Conservation (phyloP, 2,113 vertebrate genomes). For the Corythoichthys haematopterus region DNA sequence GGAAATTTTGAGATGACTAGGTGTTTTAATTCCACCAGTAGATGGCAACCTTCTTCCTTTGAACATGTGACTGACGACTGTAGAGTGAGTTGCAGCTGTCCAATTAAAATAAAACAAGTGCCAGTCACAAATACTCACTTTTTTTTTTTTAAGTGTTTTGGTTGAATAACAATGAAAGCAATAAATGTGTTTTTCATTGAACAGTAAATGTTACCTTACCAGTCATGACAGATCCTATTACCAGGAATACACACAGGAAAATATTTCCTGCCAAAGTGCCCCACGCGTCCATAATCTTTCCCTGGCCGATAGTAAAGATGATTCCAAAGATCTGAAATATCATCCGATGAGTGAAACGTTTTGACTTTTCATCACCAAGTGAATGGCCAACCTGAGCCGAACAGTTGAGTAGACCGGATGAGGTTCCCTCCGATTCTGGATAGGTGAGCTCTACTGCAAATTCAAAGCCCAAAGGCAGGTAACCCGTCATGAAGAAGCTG, state of each 20-base stretch:
- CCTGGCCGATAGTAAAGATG: conserved; percentile 88
- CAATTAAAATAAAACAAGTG: no score
- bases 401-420: conserved; percentile 90
- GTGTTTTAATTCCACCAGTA: conserved; percentile 28
- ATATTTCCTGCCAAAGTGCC: conserved; percentile 81
- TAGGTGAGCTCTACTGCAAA: conserved; percentile 92
- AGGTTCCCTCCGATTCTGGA: conserved; percentile 92
- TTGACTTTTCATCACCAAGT: no score
- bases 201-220: conserved; percentile 64
- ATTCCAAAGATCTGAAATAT: conserved; percentile 86
- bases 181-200: no score
- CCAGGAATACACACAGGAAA: conserved; percentile 82
- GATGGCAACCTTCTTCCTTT: conserved; percentile 19
- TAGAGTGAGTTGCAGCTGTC: not conserved
- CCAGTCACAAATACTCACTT: no score
- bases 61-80: not conserved
- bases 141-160: no score
- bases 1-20: not conserved
- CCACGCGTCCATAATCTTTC: conserved; percentile 81
- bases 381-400: conserved; percentile 83
- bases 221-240: conserved; percentile 80
- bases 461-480: conserved; percentile 92
- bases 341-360: not conserved
- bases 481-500: conserved; percentile 97
- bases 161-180: no score